These are phyloP conservation scores for Gephyroberyx darwinii DNA, from an alignment of 2,797 vertebrate species.

Conservation along the genomic window DNA sequence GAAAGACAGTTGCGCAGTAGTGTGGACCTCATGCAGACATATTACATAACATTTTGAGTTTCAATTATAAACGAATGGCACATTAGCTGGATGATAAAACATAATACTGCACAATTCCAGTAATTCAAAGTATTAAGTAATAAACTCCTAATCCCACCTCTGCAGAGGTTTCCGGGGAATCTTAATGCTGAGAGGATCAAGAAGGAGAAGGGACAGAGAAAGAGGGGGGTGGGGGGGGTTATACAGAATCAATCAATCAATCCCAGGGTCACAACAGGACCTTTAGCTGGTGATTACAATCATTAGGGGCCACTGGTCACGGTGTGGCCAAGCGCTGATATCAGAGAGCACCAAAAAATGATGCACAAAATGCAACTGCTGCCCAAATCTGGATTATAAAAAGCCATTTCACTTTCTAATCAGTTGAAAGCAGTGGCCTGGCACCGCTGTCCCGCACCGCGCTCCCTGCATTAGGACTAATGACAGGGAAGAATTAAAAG, in stretches of 20 bases:
- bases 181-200: neutral
- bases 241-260: neutral
- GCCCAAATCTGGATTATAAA: slow-evolving; percentile 77
- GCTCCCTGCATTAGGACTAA: slow-evolving; percentile 45
- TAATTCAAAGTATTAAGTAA: slow-evolving; percentile 30
- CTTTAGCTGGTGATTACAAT: slow-evolving; percentile 41
- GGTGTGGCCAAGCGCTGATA: slow-evolving; percentile 32
- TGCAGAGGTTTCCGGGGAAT: neutral
- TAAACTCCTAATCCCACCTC: slow-evolving; percentile 33
- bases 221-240: neutral
- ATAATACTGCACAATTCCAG: slow-evolving; percentile 33
- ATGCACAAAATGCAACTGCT: slow-evolving; percentile 57
- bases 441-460: slow-evolving; percentile 28
- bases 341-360: slow-evolving; percentile 46
- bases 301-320: slow-evolving; percentile 32
- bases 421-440: slow-evolving; percentile 69
- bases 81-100: slow-evolving; percentile 47
- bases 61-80: slow-evolving; percentile 59
- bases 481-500: slow-evolving; percentile 44
- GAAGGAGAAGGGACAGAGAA: neutral
- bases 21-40: slow-evolving; percentile 40
- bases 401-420: slow-evolving; percentile 72
- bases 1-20: slow-evolving; percentile 8
- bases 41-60: slow-evolving; percentile 57
- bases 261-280: slow-evolving; percentile 16